Evolutionary conservation across 2,113 vertebrate species (phyloP), one percentile per base, ranked within the genome.

Genomic region (Phyllostomus discolor): DNA sequence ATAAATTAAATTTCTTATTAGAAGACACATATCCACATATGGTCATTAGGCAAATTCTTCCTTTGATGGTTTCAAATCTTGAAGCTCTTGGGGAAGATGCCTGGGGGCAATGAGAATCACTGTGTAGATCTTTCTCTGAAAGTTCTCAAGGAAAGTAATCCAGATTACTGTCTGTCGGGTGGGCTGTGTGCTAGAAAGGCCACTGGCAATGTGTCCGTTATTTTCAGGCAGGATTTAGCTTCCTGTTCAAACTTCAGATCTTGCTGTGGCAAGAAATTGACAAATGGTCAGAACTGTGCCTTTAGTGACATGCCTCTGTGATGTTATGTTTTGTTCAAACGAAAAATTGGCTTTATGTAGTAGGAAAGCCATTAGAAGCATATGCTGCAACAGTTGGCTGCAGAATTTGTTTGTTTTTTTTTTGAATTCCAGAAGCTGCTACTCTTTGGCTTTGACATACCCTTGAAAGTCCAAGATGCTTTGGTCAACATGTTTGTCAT

Each of bases 381-480:
- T 95, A 95, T 91, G 97, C 82, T 43, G 20, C n/a, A 82, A n/a
- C 92, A 95, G 91, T 96, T 97, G 94, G 88, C 94, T 69, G 67
- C 41, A 67, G 73, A 90, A 17, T 97, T 85, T 88, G 89, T 95
- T 96, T 96, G 95, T 93, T 95, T 52, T 52, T 75, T 93, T 97
- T 79, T 94, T 20, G 59, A 62, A 83, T 41, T 92, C 90, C 35
- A 79, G 82, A 92, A 92, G 81, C 92, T 95, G 84, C 92, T 70
- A 43, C 59, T 95, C 6, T 82, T 92, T 95, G 81, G 85, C 64
- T 70, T 75, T 94, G 50, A 48, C 50, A 10, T 54, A 64, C 43
- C 73, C 88, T 94, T 86, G 79, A 78, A 86, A 92, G 89, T 91
- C 31, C 57, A 96, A 89, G 82, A 86, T 75, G 38, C 85, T 95